Conservation (phyloP, 2,113 vertebrate species). For the Phalacrocorax pelagicus region DNA sequence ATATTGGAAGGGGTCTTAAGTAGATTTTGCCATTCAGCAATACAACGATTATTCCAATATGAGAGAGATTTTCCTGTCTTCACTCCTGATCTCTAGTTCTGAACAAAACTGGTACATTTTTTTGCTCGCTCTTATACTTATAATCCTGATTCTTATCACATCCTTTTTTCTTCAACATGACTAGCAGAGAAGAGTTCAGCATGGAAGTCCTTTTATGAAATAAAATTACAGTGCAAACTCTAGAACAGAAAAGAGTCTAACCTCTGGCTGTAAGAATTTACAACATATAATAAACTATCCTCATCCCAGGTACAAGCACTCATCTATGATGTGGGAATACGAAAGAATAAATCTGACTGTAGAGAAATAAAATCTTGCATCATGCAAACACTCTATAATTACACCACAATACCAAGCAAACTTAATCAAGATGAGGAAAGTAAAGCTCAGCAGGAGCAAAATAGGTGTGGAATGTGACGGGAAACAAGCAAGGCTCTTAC, state of each 20-base stretch:
- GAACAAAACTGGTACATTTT: not conserved
- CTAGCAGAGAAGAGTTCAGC: not conserved
- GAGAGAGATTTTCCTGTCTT: slow-evolving; percentile 45
- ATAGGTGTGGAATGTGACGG: not conserved
- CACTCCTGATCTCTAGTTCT: not conserved
- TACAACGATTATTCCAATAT: not conserved
- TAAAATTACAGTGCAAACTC: not conserved
- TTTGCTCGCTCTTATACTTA: not conserved
- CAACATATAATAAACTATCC: not conserved
- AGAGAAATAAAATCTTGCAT: not conserved
- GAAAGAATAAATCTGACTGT: not conserved
- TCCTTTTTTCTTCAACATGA: not conserved
- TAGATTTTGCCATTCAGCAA: slow-evolving; percentile 1
- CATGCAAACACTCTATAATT: not conserved
- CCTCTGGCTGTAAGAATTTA: not conserved
- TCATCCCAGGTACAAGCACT: not conserved
- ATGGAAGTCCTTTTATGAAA: not conserved
- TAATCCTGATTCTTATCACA: slow-evolving; percentile 3
- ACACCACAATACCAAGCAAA: not conserved
- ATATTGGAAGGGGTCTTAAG: slow-evolving; percentile 17
- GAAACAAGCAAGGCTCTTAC: not conserved
- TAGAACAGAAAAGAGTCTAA: not conserved
- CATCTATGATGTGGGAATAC: not conserved
- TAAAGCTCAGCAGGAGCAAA: not conserved
- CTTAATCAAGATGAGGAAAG: not conserved